A percentile compares a stretch with the other conserved stretches of the same genome.
phyloP scores from a whole-genome alignment of 2,797 vertebrate genomes.

The Platalea minor region DNA sequence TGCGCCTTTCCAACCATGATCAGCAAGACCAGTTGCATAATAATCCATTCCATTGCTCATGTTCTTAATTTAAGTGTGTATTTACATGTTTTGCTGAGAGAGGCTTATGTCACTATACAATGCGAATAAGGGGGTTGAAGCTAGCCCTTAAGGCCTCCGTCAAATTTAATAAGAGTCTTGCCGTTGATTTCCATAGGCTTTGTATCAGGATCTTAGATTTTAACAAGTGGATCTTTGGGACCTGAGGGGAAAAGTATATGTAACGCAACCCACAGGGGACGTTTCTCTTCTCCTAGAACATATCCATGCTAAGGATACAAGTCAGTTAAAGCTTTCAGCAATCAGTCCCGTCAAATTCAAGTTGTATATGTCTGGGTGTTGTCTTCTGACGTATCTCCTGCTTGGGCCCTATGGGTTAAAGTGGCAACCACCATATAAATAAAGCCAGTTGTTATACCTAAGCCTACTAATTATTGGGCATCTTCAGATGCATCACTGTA shows the following conservation, averaged over 20 bases:
- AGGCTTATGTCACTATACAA: background rate
- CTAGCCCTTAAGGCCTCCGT: background rate
- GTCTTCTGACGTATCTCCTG: background rate
- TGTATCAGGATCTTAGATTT: background rate
- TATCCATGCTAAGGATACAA: background rate
- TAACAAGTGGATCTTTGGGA: background rate
- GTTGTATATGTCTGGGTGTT: background rate
- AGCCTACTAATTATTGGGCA: background rate
- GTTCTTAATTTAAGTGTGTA: background rate
- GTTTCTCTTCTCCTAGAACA: background rate
- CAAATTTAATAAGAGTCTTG: background rate
- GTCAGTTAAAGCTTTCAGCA: background rate
- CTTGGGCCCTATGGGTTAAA: background rate
- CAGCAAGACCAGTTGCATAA: background rate
- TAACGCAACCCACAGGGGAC: background rate
- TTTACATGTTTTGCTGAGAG: conserved; percentile 19
- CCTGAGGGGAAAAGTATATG: background rate
- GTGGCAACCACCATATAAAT: background rate
- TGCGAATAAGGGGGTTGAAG: background rate
- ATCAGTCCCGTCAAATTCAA: background rate
- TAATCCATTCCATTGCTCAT: background rate
- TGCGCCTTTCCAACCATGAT: background rate
- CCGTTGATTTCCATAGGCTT: background rate
- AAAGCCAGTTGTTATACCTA: background rate
- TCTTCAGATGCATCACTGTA: background rate